A percentile compares a stretch with the other conserved stretches of the same genome.
Conservation (phyloP, 2,113 vertebrate genomes). For the Dasyprocta punctata region DNA sequence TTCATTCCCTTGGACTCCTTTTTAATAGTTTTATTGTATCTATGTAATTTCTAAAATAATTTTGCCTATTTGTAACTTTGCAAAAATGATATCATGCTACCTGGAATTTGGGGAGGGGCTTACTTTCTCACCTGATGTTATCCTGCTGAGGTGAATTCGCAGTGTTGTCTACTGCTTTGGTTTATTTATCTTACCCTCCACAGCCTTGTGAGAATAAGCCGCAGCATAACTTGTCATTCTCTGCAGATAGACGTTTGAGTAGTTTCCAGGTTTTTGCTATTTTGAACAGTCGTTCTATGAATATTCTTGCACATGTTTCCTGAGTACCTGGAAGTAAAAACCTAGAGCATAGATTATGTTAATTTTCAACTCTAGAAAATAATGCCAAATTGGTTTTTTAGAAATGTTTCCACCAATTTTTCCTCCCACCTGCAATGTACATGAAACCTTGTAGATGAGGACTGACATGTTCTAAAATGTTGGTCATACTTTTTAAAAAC, state of each 20-base stretch:
- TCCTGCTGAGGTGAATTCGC: neutral
- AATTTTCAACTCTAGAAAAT: conserved; percentile 41
- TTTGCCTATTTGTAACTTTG: neutral
- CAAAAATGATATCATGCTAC: neutral
- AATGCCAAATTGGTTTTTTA: neutral
- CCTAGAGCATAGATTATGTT: conserved; percentile 36
- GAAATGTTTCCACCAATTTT: neutral
- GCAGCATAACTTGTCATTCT: neutral
- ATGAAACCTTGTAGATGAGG: neutral
- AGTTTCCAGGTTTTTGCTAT: conserved; percentile 37
- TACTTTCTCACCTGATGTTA: neutral
- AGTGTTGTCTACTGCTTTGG: neutral
- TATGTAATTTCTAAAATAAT: neutral
- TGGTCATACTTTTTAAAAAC: neutral
- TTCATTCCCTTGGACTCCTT: neutral
- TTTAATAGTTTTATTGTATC: neutral
- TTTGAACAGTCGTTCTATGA: conserved; percentile 26
- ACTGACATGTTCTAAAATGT: neutral
- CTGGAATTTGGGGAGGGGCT: neutral
- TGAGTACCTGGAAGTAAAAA: conserved; percentile 44
- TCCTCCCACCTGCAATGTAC: neutral
- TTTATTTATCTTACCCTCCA: conserved; percentile 10
- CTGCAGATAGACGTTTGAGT: neutral
- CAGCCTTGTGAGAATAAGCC: neutral
- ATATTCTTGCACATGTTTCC: conserved; percentile 48